Base-by-base conservation (phyloP, 2,888 invertebrate genomes). In the Spialia ferax region DNA sequence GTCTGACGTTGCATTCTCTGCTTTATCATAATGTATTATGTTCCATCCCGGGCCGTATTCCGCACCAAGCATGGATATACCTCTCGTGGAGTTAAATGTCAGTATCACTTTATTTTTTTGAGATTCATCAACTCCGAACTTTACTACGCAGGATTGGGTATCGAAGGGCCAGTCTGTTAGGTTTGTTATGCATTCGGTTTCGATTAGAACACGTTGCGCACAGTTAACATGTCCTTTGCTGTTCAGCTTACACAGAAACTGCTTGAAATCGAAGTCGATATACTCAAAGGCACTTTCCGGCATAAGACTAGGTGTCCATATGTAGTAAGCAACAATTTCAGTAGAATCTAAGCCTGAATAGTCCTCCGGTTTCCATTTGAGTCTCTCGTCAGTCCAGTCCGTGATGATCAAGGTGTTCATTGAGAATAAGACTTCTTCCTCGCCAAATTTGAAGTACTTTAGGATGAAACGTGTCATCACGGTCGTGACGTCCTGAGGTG, bases 131-230 rank as follows among this genome's bases (percentile, higher is more conserved):
- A 70, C 7, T 1, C 77, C 77, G 13, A 78, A 77, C 32, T 72
- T 74, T 10, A 81, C 62, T 0, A 69, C 69, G 54, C 87, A 87
- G 13, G 74, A 73, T 59, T 83, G 80, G 0, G 70, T 66, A 26
- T 84, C 82, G 52, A 80, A 81, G 0, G 87, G 82, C 84, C 86
- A 87, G 8, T 84, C 71, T 0, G 38, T 73, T 0, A 85, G 62
- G n/a, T 80, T 76, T 0, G 78, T 69, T 0, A 38, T 63, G 56
- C 87, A 87, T 0, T 22, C 56, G 0, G 74, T 69, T 0, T 65
- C 29, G 15, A 74, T 66, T 1, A 2, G 0, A 32, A 23, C 0
- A 65, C 1, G 52, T 1, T 54, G 72, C 0, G 68, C 11, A 20
- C 83, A 82, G 0, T 5, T 0, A 0, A 84, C 70, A 0, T 13